phyloP scores from a whole-genome alignment of 2,888 invertebrate genomes.

The Panopea generosa region DNA sequence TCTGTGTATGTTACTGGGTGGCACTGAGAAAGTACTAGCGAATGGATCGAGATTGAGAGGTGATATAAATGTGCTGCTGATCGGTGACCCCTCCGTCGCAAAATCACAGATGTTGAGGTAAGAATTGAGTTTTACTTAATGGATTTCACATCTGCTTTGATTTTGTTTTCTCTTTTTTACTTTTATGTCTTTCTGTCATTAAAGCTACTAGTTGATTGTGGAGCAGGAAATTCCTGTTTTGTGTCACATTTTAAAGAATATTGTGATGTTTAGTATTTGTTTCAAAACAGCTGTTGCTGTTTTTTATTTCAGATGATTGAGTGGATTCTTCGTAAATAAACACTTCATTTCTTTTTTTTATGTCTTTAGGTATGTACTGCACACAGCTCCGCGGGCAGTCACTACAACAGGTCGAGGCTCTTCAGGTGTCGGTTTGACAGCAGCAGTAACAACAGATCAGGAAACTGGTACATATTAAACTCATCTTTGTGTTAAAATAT shows the following conservation, averaged over 20 bases:
- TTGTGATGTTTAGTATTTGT: too few species aligned
- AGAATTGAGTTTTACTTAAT: constrained; percentile 33
- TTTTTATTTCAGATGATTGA: too few species aligned
- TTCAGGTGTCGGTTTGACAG: constrained; percentile 99
- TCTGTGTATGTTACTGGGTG: constrained; percentile 96
- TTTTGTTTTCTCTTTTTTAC: too few species aligned
- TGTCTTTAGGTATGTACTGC: constrained; percentile 92
- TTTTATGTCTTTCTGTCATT: too few species aligned
- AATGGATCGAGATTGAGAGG: constrained; percentile 85
- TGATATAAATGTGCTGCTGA: constrained; percentile 95
- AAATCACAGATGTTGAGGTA: constrained; percentile 93
- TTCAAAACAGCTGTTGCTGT: too few species aligned
- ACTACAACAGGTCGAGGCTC: constrained; percentile 99
- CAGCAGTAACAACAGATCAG: constrained; percentile 98
- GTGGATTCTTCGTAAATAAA: too few species aligned
- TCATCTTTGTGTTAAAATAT: too few species aligned
- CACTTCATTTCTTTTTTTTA: too few species aligned
- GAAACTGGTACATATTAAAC: constrained; percentile 92
- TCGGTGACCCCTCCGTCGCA: constrained; percentile 99
- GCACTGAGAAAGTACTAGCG: constrained; percentile 95
- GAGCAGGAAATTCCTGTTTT: too few species aligned
- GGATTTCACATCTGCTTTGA: too few species aligned
- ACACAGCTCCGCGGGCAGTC: constrained; percentile 97
- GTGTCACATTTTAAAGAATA: too few species aligned
- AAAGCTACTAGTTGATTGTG: too few species aligned